Conservation (phyloP, 2,113 vertebrate species). For the Brachypodius melanocephalos region DNA sequence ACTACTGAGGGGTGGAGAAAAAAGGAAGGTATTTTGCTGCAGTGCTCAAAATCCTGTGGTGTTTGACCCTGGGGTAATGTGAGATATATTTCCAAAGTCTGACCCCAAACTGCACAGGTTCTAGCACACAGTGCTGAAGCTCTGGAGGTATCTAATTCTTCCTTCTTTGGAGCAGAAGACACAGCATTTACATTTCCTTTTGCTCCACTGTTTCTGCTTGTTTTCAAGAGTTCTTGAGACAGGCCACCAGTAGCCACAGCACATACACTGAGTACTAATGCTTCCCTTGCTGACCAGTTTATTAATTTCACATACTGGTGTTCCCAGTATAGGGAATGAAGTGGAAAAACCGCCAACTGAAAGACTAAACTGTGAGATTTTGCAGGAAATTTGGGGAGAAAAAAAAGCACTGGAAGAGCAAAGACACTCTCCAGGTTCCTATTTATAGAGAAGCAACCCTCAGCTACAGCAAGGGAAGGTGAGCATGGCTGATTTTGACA, state of each 20-base stretch:
- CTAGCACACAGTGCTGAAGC: not conserved
- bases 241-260: not conserved
- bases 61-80: not conserved
- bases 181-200: not conserved
- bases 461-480: not conserved
- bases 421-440: not conserved
- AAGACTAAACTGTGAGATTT: not conserved
- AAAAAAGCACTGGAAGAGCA: not conserved
- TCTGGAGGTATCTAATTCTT: not conserved
- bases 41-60: not conserved
- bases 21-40: not conserved
- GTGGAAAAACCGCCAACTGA: not conserved
- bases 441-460: not conserved
- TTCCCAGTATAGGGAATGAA: not conserved
- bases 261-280: not conserved
- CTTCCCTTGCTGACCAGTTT: not conserved
- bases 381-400: fast-evolving
- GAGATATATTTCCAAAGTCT: not conserved
- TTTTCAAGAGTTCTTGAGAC: not conserved
- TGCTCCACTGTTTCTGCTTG: not conserved
- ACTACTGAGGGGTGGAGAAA: not conserved
- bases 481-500: not conserved
- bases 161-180: not conserved
- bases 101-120: not conserved
- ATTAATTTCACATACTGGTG: not conserved